Percentiles rank a stretch among this genome's conserved stretches.
Conservation (phyloP, 2,113 vertebrate genomes). For the Nothoprocta perdicaria region DNA sequence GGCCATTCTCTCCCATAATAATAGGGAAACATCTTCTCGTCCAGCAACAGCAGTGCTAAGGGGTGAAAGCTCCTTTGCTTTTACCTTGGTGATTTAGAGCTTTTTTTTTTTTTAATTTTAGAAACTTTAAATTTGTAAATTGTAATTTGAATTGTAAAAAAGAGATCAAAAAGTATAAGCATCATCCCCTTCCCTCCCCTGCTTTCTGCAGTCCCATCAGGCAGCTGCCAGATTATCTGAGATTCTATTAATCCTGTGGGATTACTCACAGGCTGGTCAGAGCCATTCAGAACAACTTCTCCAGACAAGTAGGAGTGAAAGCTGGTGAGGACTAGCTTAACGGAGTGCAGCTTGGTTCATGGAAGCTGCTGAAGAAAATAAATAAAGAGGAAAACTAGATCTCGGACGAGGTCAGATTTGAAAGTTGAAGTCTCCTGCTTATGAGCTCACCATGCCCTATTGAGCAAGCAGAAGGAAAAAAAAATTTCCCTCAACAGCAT, state of each 20-base stretch:
- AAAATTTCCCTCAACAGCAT: constrained; percentile 44
- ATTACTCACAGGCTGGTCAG: not conserved
- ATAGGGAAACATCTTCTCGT: not conserved
- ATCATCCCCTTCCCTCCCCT: not conserved
- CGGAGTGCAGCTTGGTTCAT: not conserved
- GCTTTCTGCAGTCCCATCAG: not conserved
- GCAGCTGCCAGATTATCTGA: not conserved
- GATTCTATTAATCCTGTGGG: not conserved
- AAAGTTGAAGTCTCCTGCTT: constrained; percentile 56
- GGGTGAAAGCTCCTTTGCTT: not conserved
- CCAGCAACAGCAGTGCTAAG: not conserved
- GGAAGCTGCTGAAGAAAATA: constrained; percentile 35
- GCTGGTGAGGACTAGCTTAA: constrained; percentile 14
- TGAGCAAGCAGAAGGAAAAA: constrained; percentile 66
- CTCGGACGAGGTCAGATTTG: not conserved
- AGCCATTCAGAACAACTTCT: constrained; percentile 9
- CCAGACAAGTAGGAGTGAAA: constrained; percentile 51
- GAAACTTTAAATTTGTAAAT: no score
- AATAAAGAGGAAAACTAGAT: constrained; percentile 14
- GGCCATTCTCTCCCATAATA: accelerated
- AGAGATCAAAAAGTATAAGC: not conserved
- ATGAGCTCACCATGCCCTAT: constrained; percentile 58
- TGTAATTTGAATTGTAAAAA: not conserved
- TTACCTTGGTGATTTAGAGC: not conserved
- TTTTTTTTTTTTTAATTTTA: not conserved